phyloP scores from a whole-genome alignment of 2,888 invertebrate genomes.

The Ennomos fuscantarius region DNA sequence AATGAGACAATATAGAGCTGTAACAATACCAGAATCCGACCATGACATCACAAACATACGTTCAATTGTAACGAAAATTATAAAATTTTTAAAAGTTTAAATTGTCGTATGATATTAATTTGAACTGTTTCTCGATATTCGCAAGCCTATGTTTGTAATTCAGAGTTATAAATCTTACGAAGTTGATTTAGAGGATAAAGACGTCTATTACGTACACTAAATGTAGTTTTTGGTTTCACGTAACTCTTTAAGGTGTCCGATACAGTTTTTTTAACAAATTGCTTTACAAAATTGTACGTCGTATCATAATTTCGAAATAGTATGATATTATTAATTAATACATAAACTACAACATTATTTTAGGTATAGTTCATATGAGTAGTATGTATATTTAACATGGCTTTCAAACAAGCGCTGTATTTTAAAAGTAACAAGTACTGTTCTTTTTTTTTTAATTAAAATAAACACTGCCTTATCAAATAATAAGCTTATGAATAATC shows the following conservation, averaged over 20 bases:
- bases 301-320: too few species aligned
- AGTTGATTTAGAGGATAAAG: background rate
- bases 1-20: conserved; percentile 54
- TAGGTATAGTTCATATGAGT: too few species aligned
- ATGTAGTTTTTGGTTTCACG: background rate
- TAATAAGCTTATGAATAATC: conserved; percentile 27
- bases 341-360: too few species aligned
- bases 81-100: background rate
- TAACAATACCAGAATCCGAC: conserved; percentile 44
- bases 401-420: too few species aligned
- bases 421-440: background rate
- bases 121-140: background rate
- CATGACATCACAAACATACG: conserved; percentile 33
- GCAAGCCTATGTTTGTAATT: background rate
- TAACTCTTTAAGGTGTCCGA: conserved; percentile 2
- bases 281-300: too few species aligned
- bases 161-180: conserved; percentile 1
- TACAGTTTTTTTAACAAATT: background rate
- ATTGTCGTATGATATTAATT: background rate
- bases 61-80: background rate
- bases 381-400: too few species aligned
- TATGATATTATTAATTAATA: too few species aligned
- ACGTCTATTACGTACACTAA: background rate
- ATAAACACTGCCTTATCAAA: conserved; percentile 21
- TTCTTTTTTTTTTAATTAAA: conserved; percentile 15